These are phyloP conservation scores for Pollenia amentaria DNA, from an alignment of 2,888 invertebrate species.

Conservation along the genomic window DNA sequence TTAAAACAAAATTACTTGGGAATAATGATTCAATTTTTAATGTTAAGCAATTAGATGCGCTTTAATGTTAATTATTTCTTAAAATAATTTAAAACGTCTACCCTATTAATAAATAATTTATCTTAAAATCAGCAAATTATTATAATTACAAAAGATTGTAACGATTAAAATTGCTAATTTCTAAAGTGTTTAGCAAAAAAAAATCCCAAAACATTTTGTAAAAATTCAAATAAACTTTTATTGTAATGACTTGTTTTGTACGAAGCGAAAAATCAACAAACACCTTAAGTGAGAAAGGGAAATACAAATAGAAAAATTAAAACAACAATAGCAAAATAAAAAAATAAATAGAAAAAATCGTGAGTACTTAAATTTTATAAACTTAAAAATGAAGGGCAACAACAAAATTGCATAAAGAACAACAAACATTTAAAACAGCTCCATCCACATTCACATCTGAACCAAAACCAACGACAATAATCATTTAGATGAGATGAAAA, in stretches of 20 bases:
- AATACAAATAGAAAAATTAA: conserved; percentile 23
- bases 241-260: conserved; percentile 58
- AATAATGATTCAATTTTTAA: no score
- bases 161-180: conserved; percentile 51
- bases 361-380: conserved; percentile 69
- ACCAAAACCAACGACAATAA: conserved; percentile 60
- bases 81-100: background rate
- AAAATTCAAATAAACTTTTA: conserved; percentile 42
- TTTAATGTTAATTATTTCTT: no score
- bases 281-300: conserved; percentile 48
- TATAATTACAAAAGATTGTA: conserved; percentile 49
- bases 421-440: conserved; percentile 41
- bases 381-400: conserved; percentile 64
- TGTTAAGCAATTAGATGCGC: no score
- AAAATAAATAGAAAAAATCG: conserved; percentile 51
- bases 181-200: conserved; percentile 5
- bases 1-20: no score
- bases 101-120: conserved; percentile 9
- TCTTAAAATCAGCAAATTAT: conserved; percentile 40
- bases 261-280: background rate
- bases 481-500: conserved; percentile 66
- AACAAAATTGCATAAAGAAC: conserved; percentile 49
- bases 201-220: conserved; percentile 32
- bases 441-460: conserved; percentile 49
- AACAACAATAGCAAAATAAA: conserved; percentile 18